Base-by-base conservation (phyloP, 2,888 invertebrate genomes). In the Trissonchulus latispiculum region DNA sequence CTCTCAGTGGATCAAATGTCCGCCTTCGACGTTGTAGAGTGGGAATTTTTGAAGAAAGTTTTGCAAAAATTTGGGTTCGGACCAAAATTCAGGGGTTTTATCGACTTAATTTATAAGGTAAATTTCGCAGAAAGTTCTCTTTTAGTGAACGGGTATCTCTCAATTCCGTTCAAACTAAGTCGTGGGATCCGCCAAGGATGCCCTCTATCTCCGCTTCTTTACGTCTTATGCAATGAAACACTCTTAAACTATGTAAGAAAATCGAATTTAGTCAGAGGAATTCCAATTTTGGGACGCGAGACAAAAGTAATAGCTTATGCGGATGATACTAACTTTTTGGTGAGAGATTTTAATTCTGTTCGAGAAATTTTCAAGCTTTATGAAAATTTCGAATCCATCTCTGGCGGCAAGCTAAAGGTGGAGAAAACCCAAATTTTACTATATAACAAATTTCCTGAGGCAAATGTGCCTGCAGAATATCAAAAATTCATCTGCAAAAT, bases 371-470 rank as follows among this genome's bases (percentile, higher is more conserved):
- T 48, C 23, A 48, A 48, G 23, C 8, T 48, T 15, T 48, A 48
- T 48, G 48, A 48, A 48, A 48, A 48, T 23, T 48, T 15, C 23
- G 23, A 48, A 8, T 15, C 8, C 8, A 23, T 23, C 8, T 8
- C 48, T 48, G 48, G 48, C 8, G 48, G 8, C 8, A 23, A 15
- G 8, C 48, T 48, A 48, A 48, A 48, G 48, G 23, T 23, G 23
- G 48, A 48, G 8, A 48, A 48, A 36, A 36, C 68, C 75, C 1
- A 70, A 36, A 1, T 32, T 23, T n/a, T 75, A 36, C 72, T 80
- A 80, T 0, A 75, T 15, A 48, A 48, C 23, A 23, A 23, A 8
- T 23, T 48, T 15, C 8, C 8, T 15, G 23, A 48, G 23, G 23
- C 8, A 48, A 8, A 48, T 15, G 8, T 48, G 8, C 8, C 8